phyloP scores from a whole-genome alignment of 2,797 vertebrate genomes.

The Myotis pilosus region DNA sequence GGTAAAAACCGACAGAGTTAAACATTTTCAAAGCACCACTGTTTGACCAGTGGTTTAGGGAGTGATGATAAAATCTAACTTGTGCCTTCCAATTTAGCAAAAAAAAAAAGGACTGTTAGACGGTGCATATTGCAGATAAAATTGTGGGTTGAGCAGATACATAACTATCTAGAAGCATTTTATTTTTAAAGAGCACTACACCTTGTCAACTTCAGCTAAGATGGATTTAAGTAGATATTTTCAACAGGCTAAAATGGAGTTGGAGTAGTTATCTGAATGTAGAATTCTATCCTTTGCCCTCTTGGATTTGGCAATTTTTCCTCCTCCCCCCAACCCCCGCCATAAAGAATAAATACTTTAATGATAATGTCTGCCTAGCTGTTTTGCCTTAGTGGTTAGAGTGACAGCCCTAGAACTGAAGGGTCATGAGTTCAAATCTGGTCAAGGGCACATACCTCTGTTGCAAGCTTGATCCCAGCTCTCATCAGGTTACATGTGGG shows the following conservation, averaged over 20 bases:
- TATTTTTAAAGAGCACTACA: constrained; percentile 18
- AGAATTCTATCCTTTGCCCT: background rate
- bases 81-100: constrained; percentile 29
- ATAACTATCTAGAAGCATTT: background rate
- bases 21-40: constrained; percentile 38
- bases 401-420: too few species aligned
- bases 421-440: too few species aligned
- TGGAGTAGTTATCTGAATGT: background rate
- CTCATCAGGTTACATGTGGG: too few species aligned
- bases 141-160: background rate
- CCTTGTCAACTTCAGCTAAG: background rate
- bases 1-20: constrained; percentile 45
- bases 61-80: constrained; percentile 27
- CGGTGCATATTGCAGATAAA: background rate
- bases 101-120: constrained; percentile 11
- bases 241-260: background rate
- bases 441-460: too few species aligned
- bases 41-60: background rate
- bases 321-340: rapidly evolving
- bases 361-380: background rate
- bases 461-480: too few species aligned
- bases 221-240: constrained; percentile 19
- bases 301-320: background rate
- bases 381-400: too few species aligned
- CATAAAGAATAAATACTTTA: background rate